Base-by-base conservation (phyloP, 2,797 vertebrate species). In the Galagoides demidoff region DNA sequence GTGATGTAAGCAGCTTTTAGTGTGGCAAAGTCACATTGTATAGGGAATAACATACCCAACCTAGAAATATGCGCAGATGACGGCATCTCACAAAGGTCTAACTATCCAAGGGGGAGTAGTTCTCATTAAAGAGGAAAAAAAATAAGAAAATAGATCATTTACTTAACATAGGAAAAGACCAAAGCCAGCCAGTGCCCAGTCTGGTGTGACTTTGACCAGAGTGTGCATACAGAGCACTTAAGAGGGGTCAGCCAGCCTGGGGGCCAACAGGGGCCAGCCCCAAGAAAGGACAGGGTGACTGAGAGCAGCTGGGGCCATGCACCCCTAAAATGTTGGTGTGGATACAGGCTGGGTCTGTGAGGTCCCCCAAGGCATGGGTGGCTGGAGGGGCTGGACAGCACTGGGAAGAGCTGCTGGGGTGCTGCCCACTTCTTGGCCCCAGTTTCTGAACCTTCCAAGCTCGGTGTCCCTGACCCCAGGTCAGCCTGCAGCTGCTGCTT, bases 191-290 rank as follows among this genome's bases (percentile, higher is more conserved):
- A n/a, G 5, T 4, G 3, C 29, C 43, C 12, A 17, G 14, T 52
- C 13, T 52, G 23, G 39, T 7, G 19, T 9, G 6, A 11, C 19
- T n/a, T 66, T 68, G 43, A 25, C 17, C 61, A 49, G 49, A 39
- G 11, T 22, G 6, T 16, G 6, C 57, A 4, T 0, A 0, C 14
- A 4, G 34, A 37, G 57, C 27, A 8, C 8, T 1, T 12, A 14
- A 55, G 19, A 25, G 34, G 63, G 13, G 2, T 27, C 12, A 17
- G 4, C 14, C 4, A 74, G 49, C 19, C 49, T 31, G 13, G 31
- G 8, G 37, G 22, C 29, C 59, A 29, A 22, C 0, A 14, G 43
- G 29, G 25, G 23, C n/a, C 25, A 27, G 34, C 59, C 39, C 49
- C 2, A 5, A 27, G 25, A n/a, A 20, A 34, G 31, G 29, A 25